Evolutionary conservation across 1,140 invertebrate species (phyloP).

Genomic region (Drosophila neocordata): DNA sequence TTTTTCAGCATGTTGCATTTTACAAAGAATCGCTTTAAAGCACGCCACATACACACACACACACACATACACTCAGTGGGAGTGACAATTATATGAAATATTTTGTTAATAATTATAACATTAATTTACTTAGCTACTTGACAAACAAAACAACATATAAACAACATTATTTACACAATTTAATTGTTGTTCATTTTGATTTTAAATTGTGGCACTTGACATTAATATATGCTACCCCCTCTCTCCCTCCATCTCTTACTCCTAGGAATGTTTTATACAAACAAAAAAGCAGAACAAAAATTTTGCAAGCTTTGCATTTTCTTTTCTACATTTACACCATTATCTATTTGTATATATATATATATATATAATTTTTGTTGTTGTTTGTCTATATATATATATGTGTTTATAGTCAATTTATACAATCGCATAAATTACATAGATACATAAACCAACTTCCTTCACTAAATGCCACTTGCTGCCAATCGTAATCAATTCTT

Average conservation of each 20-base stretch:
- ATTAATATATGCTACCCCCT: neutral
- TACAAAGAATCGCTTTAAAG: conserved; percentile 63
- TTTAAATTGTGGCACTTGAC: conserved; percentile 70
- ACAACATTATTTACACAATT: conserved; percentile 51
- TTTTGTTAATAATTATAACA: neutral
- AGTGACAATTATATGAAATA: conserved; percentile 11
- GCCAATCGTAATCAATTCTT: conserved; percentile 79
- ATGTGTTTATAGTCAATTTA: conserved; percentile 75
- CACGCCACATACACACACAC: conserved; percentile 50
- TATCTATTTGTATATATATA: neutral
- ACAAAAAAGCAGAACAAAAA: neutral
- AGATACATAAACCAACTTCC: conserved; percentile 74
- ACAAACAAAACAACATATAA: conserved; percentile 54
- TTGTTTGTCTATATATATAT: conserved; percentile 8
- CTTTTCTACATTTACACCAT: conserved; percentile 11
- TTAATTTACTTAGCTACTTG: conserved; percentile 28
- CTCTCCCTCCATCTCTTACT: neutral
- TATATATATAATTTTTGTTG: neutral
- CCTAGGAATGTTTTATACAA: neutral
- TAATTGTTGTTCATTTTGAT: conserved; percentile 72
- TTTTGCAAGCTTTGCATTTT: conserved; percentile 69
- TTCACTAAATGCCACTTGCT: conserved; percentile 77
- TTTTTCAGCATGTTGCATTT: conserved; percentile 79
- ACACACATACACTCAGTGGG: neutral
- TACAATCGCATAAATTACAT: conserved; percentile 73